Evolutionary conservation across 2,888 invertebrate species (phyloP), one percentile per base, ranked within the genome.

Genomic region (Thera obeliscata): DNA sequence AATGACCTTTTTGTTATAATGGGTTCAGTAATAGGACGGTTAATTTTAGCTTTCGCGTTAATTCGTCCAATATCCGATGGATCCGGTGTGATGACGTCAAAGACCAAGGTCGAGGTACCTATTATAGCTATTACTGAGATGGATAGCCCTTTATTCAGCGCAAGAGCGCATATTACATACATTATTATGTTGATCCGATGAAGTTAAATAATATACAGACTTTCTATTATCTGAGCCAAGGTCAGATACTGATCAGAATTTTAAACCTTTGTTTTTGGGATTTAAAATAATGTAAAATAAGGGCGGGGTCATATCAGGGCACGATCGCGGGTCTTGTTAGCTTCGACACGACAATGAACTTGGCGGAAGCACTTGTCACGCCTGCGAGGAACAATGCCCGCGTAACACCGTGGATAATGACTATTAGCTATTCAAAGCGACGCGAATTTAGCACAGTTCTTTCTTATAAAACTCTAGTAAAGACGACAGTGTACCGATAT

Each of bases 361-460:
- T 91, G 87, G 86, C 91, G 93, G 92, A 92, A 91, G 85, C 87
- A 80, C 77, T 86, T 85, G 93, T 93, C 93, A 93, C 91, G 93
- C 90, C 86, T 84, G 88, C 82, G 71, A 70, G 84, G 87, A 90
- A 91, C 91, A 91, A 90, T 89, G 89, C 86, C 86, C 81, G 76
- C 74, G 78, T 74, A 72, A 71, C 74, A 70, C 72, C 72, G 66
- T 76, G 81, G 84, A 88, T 89, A 87, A 83, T 80, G 75, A 78
- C 82, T 83, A 82, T 87, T 87, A 84, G 72, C 78, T 78, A 77
- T 79, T 82, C 67, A 49, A 69, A 72, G 69, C 67, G 67, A 60
- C 68, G 69, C 66, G 63, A 74, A 78, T 75, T 70, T 71, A 64
- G 74, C 69, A 76, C 75, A 71, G 64, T 66, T 65, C 49, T 55